Evolutionary conservation across 2,888 invertebrate genomes (phyloP).

Genomic region (Boloria selene): DNA sequence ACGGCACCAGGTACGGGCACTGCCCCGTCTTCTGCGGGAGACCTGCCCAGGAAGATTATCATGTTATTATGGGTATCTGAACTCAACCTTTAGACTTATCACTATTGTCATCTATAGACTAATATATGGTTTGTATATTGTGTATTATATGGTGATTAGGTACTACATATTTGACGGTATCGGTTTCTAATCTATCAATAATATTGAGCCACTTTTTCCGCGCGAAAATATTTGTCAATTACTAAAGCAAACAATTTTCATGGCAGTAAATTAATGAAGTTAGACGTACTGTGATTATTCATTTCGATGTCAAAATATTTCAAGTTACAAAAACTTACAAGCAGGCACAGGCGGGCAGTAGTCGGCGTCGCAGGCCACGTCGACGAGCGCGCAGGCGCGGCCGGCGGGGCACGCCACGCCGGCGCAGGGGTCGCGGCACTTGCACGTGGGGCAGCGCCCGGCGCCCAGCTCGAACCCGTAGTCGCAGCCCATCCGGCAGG

Average conservation of each 20-base stretch:
- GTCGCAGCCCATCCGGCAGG: constrained; percentile 92
- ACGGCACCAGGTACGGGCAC: constrained; percentile 91
- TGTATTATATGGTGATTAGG: no score
- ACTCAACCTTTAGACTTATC: no score
- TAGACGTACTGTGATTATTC: background rate
- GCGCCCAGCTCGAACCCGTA: constrained; percentile 89
- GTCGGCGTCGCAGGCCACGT: constrained; percentile 92
- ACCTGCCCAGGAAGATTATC: constrained; percentile 55
- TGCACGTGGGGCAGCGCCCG: constrained; percentile 89
- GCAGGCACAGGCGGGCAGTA: constrained; percentile 94
- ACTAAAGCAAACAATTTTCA: no score
- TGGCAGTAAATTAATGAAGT: background rate
- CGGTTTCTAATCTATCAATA: no score
- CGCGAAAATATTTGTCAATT: no score
- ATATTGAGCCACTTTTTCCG: no score
- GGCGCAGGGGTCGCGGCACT: constrained; percentile 91
- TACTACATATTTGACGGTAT: no score
- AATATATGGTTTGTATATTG: no score
- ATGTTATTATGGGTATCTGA: no score
- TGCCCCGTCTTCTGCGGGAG: constrained; percentile 89
- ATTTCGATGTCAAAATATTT: background rate
- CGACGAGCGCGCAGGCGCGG: constrained; percentile 90
- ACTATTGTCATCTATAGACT: no score
- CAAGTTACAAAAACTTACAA: constrained; percentile 79
- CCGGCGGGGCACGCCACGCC: constrained; percentile 85